phyloP scores from a whole-genome alignment of 2,113 vertebrate species.

The Otolemur garnettii region DNA sequence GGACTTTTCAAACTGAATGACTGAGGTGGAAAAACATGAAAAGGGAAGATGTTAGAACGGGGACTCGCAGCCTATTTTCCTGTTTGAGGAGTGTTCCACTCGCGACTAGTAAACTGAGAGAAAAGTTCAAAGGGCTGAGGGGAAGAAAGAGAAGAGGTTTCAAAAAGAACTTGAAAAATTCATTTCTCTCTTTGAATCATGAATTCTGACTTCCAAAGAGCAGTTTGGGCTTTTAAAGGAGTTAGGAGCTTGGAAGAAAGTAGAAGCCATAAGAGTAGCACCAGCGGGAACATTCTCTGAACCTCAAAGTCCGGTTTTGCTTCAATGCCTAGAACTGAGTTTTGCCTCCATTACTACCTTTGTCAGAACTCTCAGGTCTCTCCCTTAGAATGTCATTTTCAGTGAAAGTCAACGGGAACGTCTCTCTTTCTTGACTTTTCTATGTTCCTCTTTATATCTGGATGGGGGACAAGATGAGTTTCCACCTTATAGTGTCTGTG shows the following conservation, averaged over 20 bases:
- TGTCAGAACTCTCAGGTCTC: not conserved
- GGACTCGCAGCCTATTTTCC: conserved; percentile 41
- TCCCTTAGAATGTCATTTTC: not conserved
- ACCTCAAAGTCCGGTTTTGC: not conserved
- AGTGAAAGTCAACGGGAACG: not conserved
- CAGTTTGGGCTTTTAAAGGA: conserved; percentile 28
- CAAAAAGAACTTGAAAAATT: conserved; percentile 61
- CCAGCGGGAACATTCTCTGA: not conserved
- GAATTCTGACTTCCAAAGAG: conserved; percentile 50
- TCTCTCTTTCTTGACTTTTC: not conserved
- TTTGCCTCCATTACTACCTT: not conserved
- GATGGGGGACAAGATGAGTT: not conserved
- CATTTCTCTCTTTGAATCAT: conserved; percentile 56
- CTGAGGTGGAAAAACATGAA: conserved; percentile 22
- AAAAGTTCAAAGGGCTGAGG: conserved; percentile 45
- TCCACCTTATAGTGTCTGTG: not conserved
- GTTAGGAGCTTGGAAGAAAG: conserved; percentile 27
- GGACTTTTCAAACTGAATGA: conserved; percentile 12
- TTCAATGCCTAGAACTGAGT: conserved; percentile 4
- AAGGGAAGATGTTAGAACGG: conserved; percentile 37
- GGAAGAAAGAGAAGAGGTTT: conserved; percentile 32
- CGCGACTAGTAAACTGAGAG: conserved; percentile 9
- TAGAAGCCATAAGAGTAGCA: not conserved
- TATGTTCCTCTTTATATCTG: not conserved
- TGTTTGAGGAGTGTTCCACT: conserved; percentile 29